Percentiles rank a stretch among this genome's conserved stretches.
These are phyloP conservation scores for Neoscelio sp. DNA, from an alignment of 2,888 invertebrate genomes.

Conservation along the genomic window DNA sequence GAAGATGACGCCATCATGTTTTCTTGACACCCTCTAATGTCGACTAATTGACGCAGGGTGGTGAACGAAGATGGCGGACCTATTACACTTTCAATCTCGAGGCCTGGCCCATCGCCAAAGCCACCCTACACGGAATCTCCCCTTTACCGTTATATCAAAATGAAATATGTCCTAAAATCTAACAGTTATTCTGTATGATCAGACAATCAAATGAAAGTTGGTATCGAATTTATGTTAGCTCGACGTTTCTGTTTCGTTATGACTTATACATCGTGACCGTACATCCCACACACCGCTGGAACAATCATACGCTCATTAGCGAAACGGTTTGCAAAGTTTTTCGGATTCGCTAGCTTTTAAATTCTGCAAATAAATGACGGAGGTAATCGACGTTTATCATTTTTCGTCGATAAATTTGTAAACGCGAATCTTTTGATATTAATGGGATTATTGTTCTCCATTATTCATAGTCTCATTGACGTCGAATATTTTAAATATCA, in stretches of 20 bases:
- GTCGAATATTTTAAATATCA: conserved; percentile 34
- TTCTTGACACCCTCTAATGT: conserved; percentile 75
- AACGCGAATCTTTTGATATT: conserved; percentile 18
- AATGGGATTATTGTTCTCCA: conserved; percentile 13
- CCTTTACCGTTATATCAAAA: conserved; percentile 44
- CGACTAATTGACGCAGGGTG: conserved; percentile 81
- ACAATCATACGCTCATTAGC: conserved; percentile 15
- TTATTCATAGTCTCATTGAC: conserved; percentile 12
- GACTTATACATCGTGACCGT: conserved; percentile 21
- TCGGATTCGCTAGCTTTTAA: no score
- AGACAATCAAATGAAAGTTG: conserved; percentile 64
- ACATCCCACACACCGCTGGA: conserved; percentile 4
- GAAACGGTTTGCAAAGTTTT: conserved; percentile 6
- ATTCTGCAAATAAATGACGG: not conserved
- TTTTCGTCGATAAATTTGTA: not conserved
- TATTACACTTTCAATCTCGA: conserved; percentile 81
- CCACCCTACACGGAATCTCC: conserved; percentile 60
- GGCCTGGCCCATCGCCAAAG: conserved; percentile 67
- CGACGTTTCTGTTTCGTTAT: conserved; percentile 45
- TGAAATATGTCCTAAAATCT: conserved; percentile 65
- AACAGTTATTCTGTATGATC: conserved; percentile 60
- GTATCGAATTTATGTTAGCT: conserved; percentile 37
- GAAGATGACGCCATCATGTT: conserved; percentile 76
- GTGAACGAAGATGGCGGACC: conserved; percentile 81
- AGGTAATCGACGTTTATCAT: not conserved